Conservation (phyloP, 2,113 vertebrate genomes). For the Cyanoramphus novaezelandiae region DNA sequence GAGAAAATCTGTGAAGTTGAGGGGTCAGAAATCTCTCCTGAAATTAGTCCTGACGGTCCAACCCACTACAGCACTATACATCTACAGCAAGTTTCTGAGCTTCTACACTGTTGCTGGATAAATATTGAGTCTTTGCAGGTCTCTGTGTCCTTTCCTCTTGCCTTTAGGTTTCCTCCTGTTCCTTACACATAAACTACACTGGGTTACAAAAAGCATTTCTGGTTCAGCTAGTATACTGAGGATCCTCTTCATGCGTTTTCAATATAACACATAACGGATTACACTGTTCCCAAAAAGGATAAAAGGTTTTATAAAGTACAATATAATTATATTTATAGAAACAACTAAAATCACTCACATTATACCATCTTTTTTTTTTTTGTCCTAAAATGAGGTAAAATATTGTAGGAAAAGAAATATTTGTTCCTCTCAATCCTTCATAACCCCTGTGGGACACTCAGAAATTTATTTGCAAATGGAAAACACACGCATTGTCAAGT, state of each 20-base stretch:
- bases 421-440: constrained; percentile 35
- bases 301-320: constrained; percentile 57
- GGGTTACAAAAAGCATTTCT: constrained; percentile 36
- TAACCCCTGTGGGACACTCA: constrained; percentile 35
- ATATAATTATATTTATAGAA: constrained; percentile 65
- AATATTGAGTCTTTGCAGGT: not conserved
- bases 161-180: not conserved
- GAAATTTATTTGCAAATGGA: constrained; percentile 58
- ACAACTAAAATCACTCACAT: constrained; percentile 37
- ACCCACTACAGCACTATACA: not conserved
- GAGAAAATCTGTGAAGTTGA: not conserved
- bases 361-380: not conserved
- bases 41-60: not conserved
- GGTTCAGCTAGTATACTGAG: constrained; percentile 9
- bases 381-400: not conserved
- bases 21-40: not conserved
- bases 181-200: not conserved
- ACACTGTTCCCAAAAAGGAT: constrained; percentile 34
- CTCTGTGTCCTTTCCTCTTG: not conserved
- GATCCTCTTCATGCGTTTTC: constrained; percentile 51
- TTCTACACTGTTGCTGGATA: not conserved
- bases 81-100: not conserved
- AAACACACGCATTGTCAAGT: constrained; percentile 44
- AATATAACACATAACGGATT: constrained; percentile 43
- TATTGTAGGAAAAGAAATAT: constrained; percentile 40